Conservation (phyloP, 1,140 invertebrate genomes). For the Drosophila grimshawi region DNA sequence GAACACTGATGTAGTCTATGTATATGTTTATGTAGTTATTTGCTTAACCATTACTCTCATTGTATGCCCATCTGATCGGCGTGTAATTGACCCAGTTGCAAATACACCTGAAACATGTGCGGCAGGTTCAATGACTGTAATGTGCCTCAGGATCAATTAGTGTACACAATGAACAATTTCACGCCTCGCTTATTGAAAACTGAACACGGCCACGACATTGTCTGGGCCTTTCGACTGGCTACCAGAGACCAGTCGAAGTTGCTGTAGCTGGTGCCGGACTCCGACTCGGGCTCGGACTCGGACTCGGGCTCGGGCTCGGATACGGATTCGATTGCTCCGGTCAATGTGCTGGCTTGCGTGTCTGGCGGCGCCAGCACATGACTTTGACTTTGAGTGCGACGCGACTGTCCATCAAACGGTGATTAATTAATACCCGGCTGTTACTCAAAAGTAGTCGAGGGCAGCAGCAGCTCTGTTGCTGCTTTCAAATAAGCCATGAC, state of each 20-base stretch:
- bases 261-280: not conserved
- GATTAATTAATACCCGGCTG: slow-evolving; percentile 9
- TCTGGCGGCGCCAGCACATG: slow-evolving; percentile 20
- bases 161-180: slow-evolving; percentile 26
- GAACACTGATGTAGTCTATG: no score
- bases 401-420: slow-evolving; percentile 23
- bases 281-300: no score
- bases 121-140: slow-evolving; percentile 17
- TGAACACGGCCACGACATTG: not conserved
- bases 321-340: slow-evolving; percentile 10
- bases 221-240: not conserved
- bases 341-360: slow-evolving; percentile 37
- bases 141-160: slow-evolving; percentile 28
- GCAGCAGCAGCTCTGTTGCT: not conserved
- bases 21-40: no score
- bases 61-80: not conserved
- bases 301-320: no score
- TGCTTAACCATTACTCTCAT: not conserved
- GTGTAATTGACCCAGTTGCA: slow-evolving; percentile 11
- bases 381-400: slow-evolving; percentile 11
- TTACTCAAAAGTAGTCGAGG: not conserved
- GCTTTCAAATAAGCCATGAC: slow-evolving; percentile 13
- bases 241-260: not conserved
- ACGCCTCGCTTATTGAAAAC: slow-evolving; percentile 30
- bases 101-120: not conserved